Evolutionary conservation across 2,113 vertebrate species (phyloP).

Genomic region (Pseudorhombus dupliciocellatus): DNA sequence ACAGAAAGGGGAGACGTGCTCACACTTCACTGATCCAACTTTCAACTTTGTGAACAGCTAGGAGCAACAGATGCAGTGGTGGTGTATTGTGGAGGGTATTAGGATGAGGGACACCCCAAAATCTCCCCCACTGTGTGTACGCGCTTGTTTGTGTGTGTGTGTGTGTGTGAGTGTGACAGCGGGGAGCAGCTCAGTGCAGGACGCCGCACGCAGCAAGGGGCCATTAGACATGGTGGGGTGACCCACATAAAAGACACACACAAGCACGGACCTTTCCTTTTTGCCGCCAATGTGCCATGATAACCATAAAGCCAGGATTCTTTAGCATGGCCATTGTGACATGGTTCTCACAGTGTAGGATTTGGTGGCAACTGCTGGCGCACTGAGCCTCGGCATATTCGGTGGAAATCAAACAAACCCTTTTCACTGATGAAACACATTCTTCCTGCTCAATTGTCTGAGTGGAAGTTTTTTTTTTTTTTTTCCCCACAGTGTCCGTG

Average conservation of each 20-base stretch:
- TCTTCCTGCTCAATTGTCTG: slow-evolving; percentile 15
- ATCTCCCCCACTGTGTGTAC: slow-evolving; percentile 74
- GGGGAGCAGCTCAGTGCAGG: slow-evolving; percentile 79
- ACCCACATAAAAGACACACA: slow-evolving; percentile 82
- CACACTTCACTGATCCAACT: slow-evolving; percentile 73
- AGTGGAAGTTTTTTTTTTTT: slow-evolving; percentile 9
- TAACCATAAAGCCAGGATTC: slow-evolving; percentile 75
- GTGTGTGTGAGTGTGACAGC: slow-evolving; percentile 74
- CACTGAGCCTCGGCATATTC: slow-evolving; percentile 46
- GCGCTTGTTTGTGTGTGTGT: slow-evolving; percentile 72
- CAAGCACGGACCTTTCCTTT: slow-evolving; percentile 71
- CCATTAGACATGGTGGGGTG: slow-evolving; percentile 87
- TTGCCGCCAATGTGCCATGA: slow-evolving; percentile 74
- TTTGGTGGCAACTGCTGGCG: slow-evolving; percentile 46
- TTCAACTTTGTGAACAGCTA: slow-evolving; percentile 72
- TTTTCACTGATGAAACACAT: slow-evolving; percentile 50
- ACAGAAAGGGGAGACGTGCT: slow-evolving; percentile 40
- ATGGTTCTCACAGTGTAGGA: slow-evolving; percentile 67
- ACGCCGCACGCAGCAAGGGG: slow-evolving; percentile 83
- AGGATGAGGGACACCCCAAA: slow-evolving; percentile 78
- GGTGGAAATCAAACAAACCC: slow-evolving; percentile 37
- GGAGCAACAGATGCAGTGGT: slow-evolving; percentile 79
- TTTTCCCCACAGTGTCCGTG: neutral
- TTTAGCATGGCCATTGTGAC: slow-evolving; percentile 72
- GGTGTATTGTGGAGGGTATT: slow-evolving; percentile 79